Evolutionary conservation across 2,888 invertebrate genomes (phyloP).

Genomic region (Xanthorhoe spadicearia): DNA sequence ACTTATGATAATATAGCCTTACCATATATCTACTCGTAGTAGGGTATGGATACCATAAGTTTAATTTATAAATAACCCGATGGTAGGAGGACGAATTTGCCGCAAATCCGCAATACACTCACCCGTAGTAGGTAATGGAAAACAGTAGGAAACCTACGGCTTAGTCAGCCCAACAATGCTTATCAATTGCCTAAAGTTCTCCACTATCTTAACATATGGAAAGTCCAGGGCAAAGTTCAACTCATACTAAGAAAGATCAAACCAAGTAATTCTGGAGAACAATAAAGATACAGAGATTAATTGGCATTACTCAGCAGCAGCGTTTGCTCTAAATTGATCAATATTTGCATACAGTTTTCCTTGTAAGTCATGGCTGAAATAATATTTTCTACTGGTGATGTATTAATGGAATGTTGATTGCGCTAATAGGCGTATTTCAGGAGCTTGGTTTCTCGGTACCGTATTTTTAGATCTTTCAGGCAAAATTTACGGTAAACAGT

Average conservation of each 20-base stretch:
- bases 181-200: too few relatives aligned
- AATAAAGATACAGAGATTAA: slow-evolving; percentile 1
- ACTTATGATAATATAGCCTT: too few relatives aligned
- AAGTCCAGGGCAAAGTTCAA: neutral
- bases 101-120: too few relatives aligned
- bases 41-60: too few relatives aligned
- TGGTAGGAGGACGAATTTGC: too few relatives aligned
- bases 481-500: neutral
- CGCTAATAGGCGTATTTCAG: slow-evolving; percentile 9
- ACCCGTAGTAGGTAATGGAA: too few relatives aligned
- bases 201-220: neutral
- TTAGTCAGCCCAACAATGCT: too few relatives aligned
- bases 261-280: neutral
- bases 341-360: slow-evolving; percentile 14
- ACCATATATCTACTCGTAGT: too few relatives aligned
- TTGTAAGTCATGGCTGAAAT: slow-evolving; percentile 18
- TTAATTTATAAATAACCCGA: too few relatives aligned
- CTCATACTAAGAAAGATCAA: neutral
- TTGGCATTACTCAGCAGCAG: neutral
- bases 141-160: too few relatives aligned
- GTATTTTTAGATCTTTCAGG: slow-evolving; percentile 12
- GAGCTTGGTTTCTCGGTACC: slow-evolving; percentile 2
- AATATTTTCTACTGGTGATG: slow-evolving; percentile 19
- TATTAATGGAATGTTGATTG: slow-evolving; percentile 15
- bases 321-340: slow-evolving; percentile 7